A percentile compares a stretch with the other conserved stretches of the same genome.
phyloP scores from a whole-genome alignment of 2,888 invertebrate genomes.

The Tetrapedia diversipes region DNA sequence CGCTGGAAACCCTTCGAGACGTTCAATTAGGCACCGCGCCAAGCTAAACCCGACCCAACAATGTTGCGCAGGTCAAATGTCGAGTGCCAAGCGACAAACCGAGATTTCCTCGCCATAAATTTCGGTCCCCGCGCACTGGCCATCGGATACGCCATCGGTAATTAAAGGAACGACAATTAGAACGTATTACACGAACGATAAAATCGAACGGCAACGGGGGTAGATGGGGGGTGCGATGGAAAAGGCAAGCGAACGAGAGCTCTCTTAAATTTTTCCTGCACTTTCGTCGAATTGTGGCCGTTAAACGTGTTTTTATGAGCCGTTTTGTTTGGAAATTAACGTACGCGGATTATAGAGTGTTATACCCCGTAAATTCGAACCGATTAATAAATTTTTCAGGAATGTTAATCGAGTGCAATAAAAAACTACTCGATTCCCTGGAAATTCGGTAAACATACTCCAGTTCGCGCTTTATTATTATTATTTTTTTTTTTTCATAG shows the following conservation, averaged over 20 bases:
- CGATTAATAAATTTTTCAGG: background rate
- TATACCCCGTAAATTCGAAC: too few species aligned
- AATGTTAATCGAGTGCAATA: background rate
- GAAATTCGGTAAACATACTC: too few species aligned
- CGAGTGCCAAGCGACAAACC: conserved; percentile 59
- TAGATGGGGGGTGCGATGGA: background rate
- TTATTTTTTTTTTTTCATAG: too few species aligned
- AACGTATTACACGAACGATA: conserved; percentile 35
- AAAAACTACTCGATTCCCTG: background rate
- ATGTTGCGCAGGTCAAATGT: conserved; percentile 64
- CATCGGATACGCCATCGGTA: conserved; percentile 34
- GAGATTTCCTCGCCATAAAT: conserved; percentile 59
- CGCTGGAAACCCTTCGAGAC: conserved; percentile 63
- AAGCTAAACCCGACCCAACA: conserved; percentile 55
- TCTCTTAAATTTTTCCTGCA: background rate
- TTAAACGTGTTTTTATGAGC: too few species aligned
- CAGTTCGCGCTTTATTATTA: too few species aligned
- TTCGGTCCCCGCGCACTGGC: conserved; percentile 12
- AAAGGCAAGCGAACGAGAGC: too few species aligned
- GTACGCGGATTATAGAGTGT: too few species aligned
- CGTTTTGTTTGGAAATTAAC: too few species aligned
- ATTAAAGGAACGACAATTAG: conserved; percentile 39
- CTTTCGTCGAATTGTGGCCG: too few species aligned
- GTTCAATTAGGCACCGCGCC: conserved; percentile 70
- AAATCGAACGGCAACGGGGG: background rate